Percentiles rank a stretch among this genome's conserved stretches.
Evolutionary conservation across 2,888 invertebrate species (phyloP).

Genomic region (Parthenolecanium corni): DNA sequence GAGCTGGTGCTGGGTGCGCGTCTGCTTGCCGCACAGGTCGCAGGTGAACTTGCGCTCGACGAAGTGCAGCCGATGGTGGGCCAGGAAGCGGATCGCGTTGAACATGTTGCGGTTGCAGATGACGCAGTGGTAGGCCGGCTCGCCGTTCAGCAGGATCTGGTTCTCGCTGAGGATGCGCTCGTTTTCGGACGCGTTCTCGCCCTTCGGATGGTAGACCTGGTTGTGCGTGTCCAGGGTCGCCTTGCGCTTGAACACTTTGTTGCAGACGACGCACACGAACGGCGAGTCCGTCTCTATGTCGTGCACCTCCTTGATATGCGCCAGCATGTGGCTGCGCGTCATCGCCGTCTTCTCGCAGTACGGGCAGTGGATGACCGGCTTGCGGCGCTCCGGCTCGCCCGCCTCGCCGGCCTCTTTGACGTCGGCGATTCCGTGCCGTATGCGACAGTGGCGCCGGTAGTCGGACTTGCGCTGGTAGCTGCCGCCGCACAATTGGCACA

Average conservation of each 20-base stretch:
- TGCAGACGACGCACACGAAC: conserved; percentile 9
- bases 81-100: not conserved
- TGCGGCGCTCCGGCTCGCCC: not conserved
- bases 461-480: not conserved
- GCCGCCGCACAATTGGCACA: not conserved
- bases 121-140: conserved; percentile 11
- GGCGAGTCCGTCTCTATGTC: conserved; percentile 7
- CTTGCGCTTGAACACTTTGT: conserved; percentile 15
- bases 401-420: not conserved
- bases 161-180: conserved; percentile 1
- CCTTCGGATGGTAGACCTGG: conserved; percentile 13
- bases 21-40: conserved; percentile 33
- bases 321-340: not conserved
- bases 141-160: conserved; percentile 17
- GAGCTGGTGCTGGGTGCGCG: conserved; percentile 32
- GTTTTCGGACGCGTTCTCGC: conserved; percentile 2
- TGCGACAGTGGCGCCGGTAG: not conserved
- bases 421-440: not conserved
- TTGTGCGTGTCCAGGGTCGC: conserved; percentile 6
- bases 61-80: conserved; percentile 32
- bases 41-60: conserved; percentile 35
- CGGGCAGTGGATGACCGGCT: not conserved
- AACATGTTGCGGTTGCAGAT: conserved; percentile 17
- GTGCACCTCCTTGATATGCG: conserved; percentile 8
- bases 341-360: conserved; percentile 3